Base-by-base conservation (phyloP, 1,140 invertebrate species). In the Teleopsis dalmanni region DNA sequence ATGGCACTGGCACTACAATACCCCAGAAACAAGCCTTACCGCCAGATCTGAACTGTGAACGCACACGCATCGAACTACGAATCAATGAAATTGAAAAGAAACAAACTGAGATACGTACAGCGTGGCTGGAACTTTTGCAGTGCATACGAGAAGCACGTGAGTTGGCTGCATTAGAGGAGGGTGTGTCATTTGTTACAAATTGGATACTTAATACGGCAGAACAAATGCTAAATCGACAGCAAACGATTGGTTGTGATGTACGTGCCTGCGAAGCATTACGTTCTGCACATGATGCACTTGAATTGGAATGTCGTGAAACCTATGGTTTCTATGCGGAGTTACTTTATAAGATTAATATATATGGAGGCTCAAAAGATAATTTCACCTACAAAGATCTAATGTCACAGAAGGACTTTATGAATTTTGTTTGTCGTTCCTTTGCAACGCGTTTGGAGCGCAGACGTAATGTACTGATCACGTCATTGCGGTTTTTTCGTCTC, bases 171-270 rank as follows among this genome's bases (percentile, higher is more conserved):
- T 60, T 85, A 3, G 81, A 82, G 55, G 75, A 81, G 58, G 80
- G 80, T 31, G 78, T 84, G 46, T 73, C 75, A 25, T 74, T 74
- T 59, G 85, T 88, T 13, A 83, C 82, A 8, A 82, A 85, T 56
- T 88, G 85, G 86, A 84, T 88, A 42, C 62, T 87, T 14, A 82
- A 83, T 34, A 80, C 81, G 40, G 86, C 83, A 1, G 85, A 88
- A 60, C 78, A 78, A 48, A 74, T 86, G 63, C 65, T 87, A 13
- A 82, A 82, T 50, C 77, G 78, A 1, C 80, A 84, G 53, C 77
- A 76, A 47, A 81, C 79, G 60, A 84, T 90, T 25, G 87, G 86
- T 1, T 81, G 81, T 54, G 84, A 85, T 51, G 81, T 84, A 10
- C 65, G 78, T 10, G 80, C 80, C 6, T 84, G 85, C 4, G 84